Percentiles rank a stretch among this genome's conserved stretches.
Conservation (phyloP, 2,888 invertebrate species). For the Folsomia candida region DNA sequence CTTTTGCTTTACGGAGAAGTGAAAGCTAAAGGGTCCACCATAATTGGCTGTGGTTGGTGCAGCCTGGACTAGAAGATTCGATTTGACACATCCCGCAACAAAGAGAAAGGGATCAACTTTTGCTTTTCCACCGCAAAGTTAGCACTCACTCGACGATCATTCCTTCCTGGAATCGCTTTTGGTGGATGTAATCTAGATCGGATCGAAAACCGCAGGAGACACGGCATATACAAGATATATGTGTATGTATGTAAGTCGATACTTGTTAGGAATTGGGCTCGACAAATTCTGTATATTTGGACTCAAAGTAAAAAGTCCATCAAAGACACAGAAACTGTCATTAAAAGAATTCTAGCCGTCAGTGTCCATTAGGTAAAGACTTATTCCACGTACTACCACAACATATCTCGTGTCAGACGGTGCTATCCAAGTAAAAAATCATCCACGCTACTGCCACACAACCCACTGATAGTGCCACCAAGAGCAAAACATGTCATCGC, state of each 20-base stretch:
- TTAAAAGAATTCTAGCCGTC: constrained; percentile 11
- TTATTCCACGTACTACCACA: constrained; percentile 7
- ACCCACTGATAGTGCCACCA: too few relatives aligned
- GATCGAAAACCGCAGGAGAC: not conserved
- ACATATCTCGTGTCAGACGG: not conserved
- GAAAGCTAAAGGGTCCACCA: not conserved
- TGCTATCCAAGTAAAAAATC: not conserved
- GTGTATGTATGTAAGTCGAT: not conserved
- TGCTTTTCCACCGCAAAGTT: not conserved
- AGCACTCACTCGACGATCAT: not conserved
- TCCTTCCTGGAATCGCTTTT: not conserved
- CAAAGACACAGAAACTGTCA: constrained; percentile 12
- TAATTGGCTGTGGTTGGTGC: not conserved
- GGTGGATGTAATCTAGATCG: not conserved
- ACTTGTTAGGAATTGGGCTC: not conserved
- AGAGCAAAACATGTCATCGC: too few relatives aligned
- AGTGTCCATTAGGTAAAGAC: constrained; percentile 13
- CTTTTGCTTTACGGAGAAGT: too few relatives aligned
- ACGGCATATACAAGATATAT: too few relatives aligned
- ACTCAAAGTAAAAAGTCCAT: not conserved
- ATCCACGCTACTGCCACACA: too few relatives aligned
- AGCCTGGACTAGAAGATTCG: not conserved
- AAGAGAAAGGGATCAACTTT: not conserved
- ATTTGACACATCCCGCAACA: not conserved
- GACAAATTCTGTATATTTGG: constrained; percentile 14